Conservation (phyloP, 2,113 vertebrate genomes). For the Prietella phreatophila region DNA sequence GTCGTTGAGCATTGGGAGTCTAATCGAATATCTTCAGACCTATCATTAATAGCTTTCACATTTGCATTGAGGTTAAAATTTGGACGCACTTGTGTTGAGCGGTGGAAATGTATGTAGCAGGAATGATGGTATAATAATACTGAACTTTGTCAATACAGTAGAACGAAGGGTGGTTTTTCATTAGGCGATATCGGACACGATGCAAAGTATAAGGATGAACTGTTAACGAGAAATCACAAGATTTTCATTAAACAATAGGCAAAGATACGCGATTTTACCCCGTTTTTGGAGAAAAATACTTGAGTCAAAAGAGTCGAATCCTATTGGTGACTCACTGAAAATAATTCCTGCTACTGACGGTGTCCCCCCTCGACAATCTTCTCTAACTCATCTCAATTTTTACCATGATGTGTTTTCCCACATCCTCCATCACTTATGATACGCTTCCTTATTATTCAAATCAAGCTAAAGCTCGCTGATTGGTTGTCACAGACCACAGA, state of each 20-base stretch:
- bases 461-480: not conserved
- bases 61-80: not conserved
- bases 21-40: not conserved
- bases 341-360: not conserved
- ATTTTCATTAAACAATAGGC: not conserved
- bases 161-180: not conserved
- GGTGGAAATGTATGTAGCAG: not conserved
- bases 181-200: not conserved
- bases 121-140: not conserved
- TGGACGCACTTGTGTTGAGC: not conserved
- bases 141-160: not conserved
- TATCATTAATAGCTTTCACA: not conserved
- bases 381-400: not conserved
- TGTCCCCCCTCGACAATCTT: no score
- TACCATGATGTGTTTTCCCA: not conserved
- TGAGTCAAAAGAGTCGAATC: not conserved
- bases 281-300: not conserved
- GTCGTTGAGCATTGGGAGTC: not conserved
- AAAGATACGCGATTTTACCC: not conserved
- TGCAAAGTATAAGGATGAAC: not conserved
- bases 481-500: not conserved
- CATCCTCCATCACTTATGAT: not conserved
- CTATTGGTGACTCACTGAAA: not conserved
- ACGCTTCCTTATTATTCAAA: not conserved
- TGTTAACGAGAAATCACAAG: not conserved